A percentile compares a stretch with the other conserved stretches of the same genome.
Evolutionary conservation across 2,113 vertebrate genomes (phyloP).

Genomic region (Trogon surrucura): DNA sequence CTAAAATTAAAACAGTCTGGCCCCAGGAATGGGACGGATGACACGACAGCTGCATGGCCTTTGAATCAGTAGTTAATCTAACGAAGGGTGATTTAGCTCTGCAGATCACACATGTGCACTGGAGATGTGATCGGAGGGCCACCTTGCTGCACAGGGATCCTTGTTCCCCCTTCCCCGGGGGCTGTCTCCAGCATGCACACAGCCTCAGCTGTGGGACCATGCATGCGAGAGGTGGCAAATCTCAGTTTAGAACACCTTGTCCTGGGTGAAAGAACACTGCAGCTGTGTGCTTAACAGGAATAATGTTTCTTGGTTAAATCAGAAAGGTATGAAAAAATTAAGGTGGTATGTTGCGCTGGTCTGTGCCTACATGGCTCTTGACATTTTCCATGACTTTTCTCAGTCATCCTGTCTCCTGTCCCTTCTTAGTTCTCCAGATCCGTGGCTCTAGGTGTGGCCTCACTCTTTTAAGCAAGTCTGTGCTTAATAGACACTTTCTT

Average conservation of each 20-base stretch:
- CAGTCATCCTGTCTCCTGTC: background rate
- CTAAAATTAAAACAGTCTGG: slow-evolving; percentile 55
- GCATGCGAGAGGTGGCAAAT: background rate
- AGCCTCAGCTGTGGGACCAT: rapidly evolving
- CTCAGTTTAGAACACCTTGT: background rate
- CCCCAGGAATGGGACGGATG: background rate
- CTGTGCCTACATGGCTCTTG: background rate
- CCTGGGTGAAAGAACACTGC: background rate
- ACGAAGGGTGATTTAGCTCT: background rate
- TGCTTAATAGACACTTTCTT: background rate
- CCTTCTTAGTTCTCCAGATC: background rate
- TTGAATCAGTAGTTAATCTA: slow-evolving; percentile 16
- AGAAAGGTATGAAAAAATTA: background rate
- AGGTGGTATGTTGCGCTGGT: background rate
- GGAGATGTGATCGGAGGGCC: background rate
- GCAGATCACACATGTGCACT: background rate
- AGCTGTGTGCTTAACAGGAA: background rate
- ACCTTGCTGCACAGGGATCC: background rate
- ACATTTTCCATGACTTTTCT: background rate
- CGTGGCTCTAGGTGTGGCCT: background rate
- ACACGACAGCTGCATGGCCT: slow-evolving; percentile 44
- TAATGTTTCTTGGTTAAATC: background rate
- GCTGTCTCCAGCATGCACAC: background rate
- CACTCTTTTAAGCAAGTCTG: background rate
- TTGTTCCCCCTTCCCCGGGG: background rate